These are phyloP conservation scores for Notocelia uddmanniana DNA, from an alignment of 2,888 invertebrate genomes.

Conservation along the genomic window DNA sequence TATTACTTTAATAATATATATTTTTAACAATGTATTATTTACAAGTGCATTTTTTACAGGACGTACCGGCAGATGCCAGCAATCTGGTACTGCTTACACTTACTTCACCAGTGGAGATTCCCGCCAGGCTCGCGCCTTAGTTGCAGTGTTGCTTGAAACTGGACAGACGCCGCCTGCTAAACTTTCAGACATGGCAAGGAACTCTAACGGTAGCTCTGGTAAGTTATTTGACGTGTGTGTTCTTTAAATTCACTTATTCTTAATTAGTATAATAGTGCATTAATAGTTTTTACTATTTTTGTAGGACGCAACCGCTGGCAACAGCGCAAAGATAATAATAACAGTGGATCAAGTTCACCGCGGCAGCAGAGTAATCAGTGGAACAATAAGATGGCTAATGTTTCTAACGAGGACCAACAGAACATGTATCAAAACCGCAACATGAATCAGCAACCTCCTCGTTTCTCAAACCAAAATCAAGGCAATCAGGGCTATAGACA, in stretches of 20 bases:
- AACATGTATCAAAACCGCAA: conserved; percentile 73
- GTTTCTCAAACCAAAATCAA: conserved; percentile 80
- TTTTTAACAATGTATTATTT: background rate
- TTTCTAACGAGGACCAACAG: conserved; percentile 65
- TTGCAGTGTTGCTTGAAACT: conserved; percentile 96
- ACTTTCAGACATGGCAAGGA: conserved; percentile 90
- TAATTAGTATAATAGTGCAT: conserved; percentile 7
- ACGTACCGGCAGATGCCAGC: conserved; percentile 96
- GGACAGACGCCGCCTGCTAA: conserved; percentile 94
- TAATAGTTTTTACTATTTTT: conserved; percentile 47
- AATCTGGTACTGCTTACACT: conserved; percentile 97
- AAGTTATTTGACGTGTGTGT: conserved; percentile 40
- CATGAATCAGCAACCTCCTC: conserved; percentile 77
- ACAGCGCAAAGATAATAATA: conserved; percentile 85
- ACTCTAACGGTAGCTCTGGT: conserved; percentile 83
- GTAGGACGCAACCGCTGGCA: conserved; percentile 87
- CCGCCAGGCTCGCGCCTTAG: conserved; percentile 96
- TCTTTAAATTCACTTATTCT: background rate
- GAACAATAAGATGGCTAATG: conserved; percentile 81
- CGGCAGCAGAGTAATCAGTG: conserved; percentile 83
- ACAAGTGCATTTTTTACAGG: conserved; percentile 66
- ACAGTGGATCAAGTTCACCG: conserved; percentile 80
- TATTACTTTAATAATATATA: background rate
- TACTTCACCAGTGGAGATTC: conserved; percentile 97
- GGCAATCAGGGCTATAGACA: conserved; percentile 77